Evolutionary conservation across 2,113 vertebrate genomes (phyloP).

Genomic region (Syngnathus typhle): DNA sequence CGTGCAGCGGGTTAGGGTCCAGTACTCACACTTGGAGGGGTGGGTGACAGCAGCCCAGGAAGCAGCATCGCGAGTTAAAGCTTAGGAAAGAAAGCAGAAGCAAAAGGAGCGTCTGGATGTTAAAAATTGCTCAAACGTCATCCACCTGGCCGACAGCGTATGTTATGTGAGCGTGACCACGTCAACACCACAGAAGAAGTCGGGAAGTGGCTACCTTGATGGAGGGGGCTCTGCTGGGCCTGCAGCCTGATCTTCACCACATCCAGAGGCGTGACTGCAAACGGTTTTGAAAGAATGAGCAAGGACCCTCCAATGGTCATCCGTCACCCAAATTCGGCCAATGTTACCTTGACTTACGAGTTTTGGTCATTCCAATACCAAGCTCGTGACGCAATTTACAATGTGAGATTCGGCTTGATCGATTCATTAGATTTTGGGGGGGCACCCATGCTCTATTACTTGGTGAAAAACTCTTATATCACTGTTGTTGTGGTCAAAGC

Average conservation of each 20-base stretch:
- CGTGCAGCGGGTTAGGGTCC: background rate
- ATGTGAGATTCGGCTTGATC: no score
- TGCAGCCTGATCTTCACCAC: slow-evolving; percentile 95
- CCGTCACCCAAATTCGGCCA: background rate
- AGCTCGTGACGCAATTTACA: background rate
- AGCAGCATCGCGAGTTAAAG: slow-evolving; percentile 57
- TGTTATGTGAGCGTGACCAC: background rate
- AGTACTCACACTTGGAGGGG: slow-evolving; percentile 84
- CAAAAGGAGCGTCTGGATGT: slow-evolving; percentile 17
- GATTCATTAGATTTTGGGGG: background rate
- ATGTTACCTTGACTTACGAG: background rate
- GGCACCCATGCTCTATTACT: no score
- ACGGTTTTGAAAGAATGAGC: slow-evolving; percentile 3
- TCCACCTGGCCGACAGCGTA: background rate
- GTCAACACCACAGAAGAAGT: slow-evolving; percentile 5
- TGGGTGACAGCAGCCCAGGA: slow-evolving; percentile 72
- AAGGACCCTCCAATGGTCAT: background rate
- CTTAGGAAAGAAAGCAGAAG: slow-evolving; percentile 50
- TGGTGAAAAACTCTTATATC: no score
- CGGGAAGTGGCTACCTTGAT: slow-evolving; percentile 65
- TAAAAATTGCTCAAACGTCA: background rate
- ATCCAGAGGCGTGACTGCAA: slow-evolving; percentile 85
- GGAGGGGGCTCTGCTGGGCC: slow-evolving; percentile 79
- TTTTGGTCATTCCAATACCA: background rate
- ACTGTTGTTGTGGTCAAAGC: no score